Conservation (phyloP, 2,888 invertebrate genomes). For the Sialis lutaria region DNA sequence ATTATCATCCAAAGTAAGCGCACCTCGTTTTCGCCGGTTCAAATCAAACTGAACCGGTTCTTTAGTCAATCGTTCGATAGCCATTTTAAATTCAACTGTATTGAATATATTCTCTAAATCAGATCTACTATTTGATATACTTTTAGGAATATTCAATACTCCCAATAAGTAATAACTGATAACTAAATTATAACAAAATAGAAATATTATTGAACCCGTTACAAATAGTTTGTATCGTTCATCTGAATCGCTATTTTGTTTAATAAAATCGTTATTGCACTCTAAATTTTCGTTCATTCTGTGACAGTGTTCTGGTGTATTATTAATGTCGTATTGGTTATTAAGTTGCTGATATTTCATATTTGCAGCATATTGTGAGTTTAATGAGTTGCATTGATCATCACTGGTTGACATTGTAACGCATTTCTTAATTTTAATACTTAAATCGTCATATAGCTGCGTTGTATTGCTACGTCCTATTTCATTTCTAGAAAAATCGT, state of each 20-base stretch:
- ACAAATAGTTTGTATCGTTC: neutral
- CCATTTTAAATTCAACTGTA: neutral
- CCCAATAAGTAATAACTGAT: slow-evolving; percentile 3
- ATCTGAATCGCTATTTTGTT: neutral
- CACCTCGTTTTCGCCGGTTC: slow-evolving; percentile 11
- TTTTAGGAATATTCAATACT: neutral
- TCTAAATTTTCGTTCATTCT: too few relatives aligned
- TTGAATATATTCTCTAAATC: neutral
- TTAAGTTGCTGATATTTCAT: too few relatives aligned
- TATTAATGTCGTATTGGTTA: too few relatives aligned
- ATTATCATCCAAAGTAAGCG: slow-evolving; percentile 13
- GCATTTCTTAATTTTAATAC: too few relatives aligned
- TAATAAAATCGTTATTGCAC: too few relatives aligned
- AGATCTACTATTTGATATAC: neutral
- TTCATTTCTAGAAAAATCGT: too few relatives aligned
- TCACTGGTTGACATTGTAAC: too few relatives aligned
- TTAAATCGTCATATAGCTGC: too few relatives aligned
- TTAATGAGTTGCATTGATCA: too few relatives aligned
- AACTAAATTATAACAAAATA: slow-evolving; percentile 7
- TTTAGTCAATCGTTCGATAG: neutral
- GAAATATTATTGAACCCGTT: neutral
- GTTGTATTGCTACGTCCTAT: too few relatives aligned
- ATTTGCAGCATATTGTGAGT: too few relatives aligned
- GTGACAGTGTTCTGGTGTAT: too few relatives aligned
- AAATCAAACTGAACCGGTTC: neutral